Evolutionary conservation across 2,888 invertebrate species (phyloP).

Genomic region (Galerucella pusilla): DNA sequence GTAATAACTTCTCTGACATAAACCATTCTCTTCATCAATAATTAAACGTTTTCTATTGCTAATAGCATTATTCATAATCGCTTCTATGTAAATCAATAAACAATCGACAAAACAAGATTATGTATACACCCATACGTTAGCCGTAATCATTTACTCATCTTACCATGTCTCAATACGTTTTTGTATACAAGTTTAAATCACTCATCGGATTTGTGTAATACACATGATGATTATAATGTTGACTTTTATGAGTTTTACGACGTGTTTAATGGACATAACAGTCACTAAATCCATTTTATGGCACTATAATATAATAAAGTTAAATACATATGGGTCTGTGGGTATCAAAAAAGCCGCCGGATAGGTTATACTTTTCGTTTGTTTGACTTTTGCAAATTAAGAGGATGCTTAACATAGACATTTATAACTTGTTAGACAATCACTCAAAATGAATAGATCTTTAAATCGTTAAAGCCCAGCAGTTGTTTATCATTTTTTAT

Average conservation of each 20-base stretch:
- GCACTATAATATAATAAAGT: constrained; percentile 53
- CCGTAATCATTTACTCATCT: constrained; percentile 20
- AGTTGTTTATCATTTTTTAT: constrained; percentile 6
- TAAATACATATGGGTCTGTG: constrained; percentile 58
- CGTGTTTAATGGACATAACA: constrained; percentile 64
- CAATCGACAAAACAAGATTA: neutral
- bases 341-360: constrained; percentile 52
- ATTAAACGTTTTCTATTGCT: neutral
- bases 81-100: neutral
- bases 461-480: neutral
- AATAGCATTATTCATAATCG: neutral
- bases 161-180: constrained; percentile 21
- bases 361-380: constrained; percentile 49
- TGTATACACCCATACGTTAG: constrained; percentile 1
- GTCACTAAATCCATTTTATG: constrained; percentile 63
- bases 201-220: constrained; percentile 49
- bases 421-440: constrained; percentile 56
- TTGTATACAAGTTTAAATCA: constrained; percentile 46
- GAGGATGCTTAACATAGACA: constrained; percentile 48
- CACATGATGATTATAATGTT: constrained; percentile 58
- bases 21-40: neutral
- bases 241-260: constrained; percentile 63
- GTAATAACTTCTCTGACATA: no score
- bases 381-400: constrained; percentile 33
- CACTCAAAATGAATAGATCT: constrained; percentile 4